phyloP scores from a whole-genome alignment of 2,888 invertebrate species.

The Diaphora mendica region DNA sequence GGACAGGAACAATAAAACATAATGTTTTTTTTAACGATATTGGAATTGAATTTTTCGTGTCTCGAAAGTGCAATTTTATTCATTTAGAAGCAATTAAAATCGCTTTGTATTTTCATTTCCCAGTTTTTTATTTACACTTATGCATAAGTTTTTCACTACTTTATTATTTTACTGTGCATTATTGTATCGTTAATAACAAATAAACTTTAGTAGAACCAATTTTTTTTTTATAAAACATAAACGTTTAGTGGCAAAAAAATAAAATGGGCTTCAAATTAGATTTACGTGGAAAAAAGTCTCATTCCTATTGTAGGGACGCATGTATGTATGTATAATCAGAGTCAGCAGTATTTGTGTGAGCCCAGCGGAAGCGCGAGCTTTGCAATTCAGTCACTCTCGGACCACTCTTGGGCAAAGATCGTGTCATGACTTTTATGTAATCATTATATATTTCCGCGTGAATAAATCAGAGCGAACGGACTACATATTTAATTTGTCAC shows the following conservation, averaged over 20 bases:
- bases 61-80: background rate
- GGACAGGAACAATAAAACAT: background rate
- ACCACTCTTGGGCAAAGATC: no score
- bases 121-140: background rate
- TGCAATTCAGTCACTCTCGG: no score
- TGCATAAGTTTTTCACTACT: background rate
- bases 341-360: no score
- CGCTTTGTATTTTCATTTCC: background rate
- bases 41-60: background rate
- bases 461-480: no score
- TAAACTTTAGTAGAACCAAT: background rate
- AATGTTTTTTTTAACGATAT: background rate
- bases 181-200: background rate
- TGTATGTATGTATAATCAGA: no score
- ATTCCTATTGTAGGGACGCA: no score
- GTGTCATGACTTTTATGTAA: no score
- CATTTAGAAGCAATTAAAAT: background rate
- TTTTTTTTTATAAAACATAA: background rate
- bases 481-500: no score
- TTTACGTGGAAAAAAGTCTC: background rate
- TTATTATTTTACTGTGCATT: background rate
- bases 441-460: no score
- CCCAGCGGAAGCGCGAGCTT: no score
- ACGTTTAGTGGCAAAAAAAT: background rate
- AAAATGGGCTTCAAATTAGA: background rate